Percentiles rank a stretch among this genome's conserved stretches.
Conservation (phyloP, 2,797 vertebrate species). For the Eulemur rubriventer region DNA sequence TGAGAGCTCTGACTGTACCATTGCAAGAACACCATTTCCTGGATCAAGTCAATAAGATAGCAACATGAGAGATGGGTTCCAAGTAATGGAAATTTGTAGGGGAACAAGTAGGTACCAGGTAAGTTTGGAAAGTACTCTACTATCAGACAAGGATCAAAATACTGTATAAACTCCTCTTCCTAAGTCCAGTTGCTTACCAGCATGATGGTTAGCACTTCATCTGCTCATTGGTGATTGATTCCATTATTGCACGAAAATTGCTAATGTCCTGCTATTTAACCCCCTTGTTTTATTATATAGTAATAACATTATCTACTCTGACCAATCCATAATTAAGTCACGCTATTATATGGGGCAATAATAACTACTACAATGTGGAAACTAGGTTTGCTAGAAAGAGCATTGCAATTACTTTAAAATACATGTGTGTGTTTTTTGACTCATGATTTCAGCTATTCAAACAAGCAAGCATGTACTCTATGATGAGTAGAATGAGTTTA, state of each 20-base stretch:
- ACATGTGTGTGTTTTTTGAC: not conserved
- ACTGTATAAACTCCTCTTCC: not conserved
- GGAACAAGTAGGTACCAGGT: conserved; percentile 44
- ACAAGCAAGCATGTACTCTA: not conserved
- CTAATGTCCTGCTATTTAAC: not conserved
- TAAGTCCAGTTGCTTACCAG: not conserved
- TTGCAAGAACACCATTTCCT: conserved; percentile 48
- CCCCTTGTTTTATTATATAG: not conserved
- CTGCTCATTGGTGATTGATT: not conserved
- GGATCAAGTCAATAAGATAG: conserved; percentile 47
- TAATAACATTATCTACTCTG: not conserved
- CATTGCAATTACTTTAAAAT: not conserved
- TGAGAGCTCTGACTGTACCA: conserved; percentile 4
- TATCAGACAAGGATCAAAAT: not conserved
- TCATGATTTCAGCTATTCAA: not conserved
- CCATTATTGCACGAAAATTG: not conserved
- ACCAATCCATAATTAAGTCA: not conserved
- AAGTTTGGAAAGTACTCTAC: not conserved
- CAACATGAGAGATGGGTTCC: conserved; percentile 41
- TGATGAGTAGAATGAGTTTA: not conserved
- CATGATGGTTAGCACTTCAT: not conserved
- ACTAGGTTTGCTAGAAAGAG: not conserved
- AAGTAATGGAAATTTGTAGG: conserved; percentile 16
- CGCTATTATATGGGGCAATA: not conserved
- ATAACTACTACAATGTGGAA: not conserved